Evolutionary conservation across 2,888 invertebrate species (phyloP).

Genomic region (Margaritifera margaritifera): DNA sequence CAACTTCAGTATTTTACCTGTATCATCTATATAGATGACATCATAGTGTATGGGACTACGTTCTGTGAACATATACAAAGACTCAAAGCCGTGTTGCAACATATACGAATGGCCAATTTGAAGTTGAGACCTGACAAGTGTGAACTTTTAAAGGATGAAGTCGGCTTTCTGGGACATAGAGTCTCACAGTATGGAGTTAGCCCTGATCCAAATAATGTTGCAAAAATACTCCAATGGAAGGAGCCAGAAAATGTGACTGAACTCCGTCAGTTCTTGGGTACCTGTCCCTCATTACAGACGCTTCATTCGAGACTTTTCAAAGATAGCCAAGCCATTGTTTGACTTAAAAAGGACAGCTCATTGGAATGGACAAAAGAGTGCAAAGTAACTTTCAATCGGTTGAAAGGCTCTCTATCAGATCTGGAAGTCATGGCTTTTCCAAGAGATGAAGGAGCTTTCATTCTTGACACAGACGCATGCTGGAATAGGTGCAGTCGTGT

Average conservation of each 20-base stretch:
- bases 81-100: slow-evolving; percentile 19
- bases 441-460: slow-evolving; percentile 15
- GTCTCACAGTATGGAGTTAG: slow-evolving; percentile 7
- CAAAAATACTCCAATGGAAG: slow-evolving; percentile 9
- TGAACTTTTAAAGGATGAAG: slow-evolving; percentile 22
- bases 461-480: slow-evolving; percentile 30
- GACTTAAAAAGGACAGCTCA: slow-evolving; percentile 9
- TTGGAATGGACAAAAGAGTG: slow-evolving; percentile 19
- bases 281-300: slow-evolving; percentile 17
- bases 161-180: slow-evolving; percentile 27
- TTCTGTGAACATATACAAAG: slow-evolving; percentile 24
- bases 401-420: slow-evolving; percentile 14
- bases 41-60: slow-evolving; percentile 23
- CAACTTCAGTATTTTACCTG: slow-evolving; percentile 31
- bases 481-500: slow-evolving; percentile 30
- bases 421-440: slow-evolving; percentile 23
- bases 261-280: slow-evolving; percentile 17
- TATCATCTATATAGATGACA: slow-evolving; percentile 34
- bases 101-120: slow-evolving; percentile 23
- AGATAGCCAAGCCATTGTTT: slow-evolving; percentile 17
- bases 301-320: slow-evolving; percentile 12
- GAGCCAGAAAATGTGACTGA: slow-evolving; percentile 13
- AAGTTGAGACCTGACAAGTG: slow-evolving; percentile 41
- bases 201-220: slow-evolving; percentile 14
- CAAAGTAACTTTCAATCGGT: slow-evolving; percentile 12